phyloP scores from a whole-genome alignment of 1,140 invertebrate species.

The Vanessa atalanta region DNA sequence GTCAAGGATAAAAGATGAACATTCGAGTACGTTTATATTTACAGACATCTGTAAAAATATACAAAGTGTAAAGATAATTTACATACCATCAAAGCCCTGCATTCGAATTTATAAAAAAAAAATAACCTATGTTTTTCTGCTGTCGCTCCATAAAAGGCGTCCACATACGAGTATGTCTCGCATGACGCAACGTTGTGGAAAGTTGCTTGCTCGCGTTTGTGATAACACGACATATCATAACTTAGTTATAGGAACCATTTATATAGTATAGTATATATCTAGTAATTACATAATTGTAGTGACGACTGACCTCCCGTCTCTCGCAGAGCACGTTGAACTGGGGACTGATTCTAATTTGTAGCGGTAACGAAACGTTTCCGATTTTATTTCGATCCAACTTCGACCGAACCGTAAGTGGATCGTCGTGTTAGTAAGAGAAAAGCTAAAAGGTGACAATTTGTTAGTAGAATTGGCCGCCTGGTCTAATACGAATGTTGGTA shows the following conservation, averaged over 20 bases:
- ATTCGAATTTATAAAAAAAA: not conserved
- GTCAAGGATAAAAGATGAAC: no score
- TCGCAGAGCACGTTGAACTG: not conserved
- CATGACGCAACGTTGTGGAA: slow-evolving; percentile 32
- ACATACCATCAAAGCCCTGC: no score
- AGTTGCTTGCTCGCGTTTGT: slow-evolving; percentile 21
- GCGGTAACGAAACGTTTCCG: no score
- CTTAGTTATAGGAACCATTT: not conserved
- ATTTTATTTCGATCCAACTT: no score
- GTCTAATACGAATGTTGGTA: no score
- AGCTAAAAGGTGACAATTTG: no score
- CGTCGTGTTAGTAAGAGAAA: no score
- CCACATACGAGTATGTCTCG: slow-evolving; percentile 16
- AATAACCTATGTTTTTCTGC: slow-evolving; percentile 3
- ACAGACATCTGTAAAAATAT: no score
- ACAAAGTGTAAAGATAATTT: no score
- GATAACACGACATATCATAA: slow-evolving; percentile 27
- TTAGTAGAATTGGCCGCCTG: no score
- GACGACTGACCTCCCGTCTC: not conserved
- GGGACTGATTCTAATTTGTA: not conserved
- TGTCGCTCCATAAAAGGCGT: slow-evolving; percentile 3
- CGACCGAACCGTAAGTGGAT: no score
- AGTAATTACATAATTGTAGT: slow-evolving; percentile 20
- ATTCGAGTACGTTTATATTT: no score
- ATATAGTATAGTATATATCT: not conserved